Evolutionary conservation across 37 sponge, comb jelly and placozoan species (phyloP).

Genomic region (Beroe forskalii): DNA sequence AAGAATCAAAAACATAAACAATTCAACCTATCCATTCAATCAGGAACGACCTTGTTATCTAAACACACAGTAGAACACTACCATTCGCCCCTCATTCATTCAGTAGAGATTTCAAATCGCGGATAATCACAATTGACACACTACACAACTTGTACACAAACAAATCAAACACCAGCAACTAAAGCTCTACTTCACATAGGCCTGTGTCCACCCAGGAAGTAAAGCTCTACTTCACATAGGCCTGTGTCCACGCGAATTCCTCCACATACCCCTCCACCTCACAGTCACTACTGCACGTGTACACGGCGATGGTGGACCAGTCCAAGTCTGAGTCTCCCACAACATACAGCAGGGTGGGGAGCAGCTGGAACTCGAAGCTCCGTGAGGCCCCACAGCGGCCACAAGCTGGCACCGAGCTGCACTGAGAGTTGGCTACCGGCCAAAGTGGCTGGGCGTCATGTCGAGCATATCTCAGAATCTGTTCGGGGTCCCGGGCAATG

Average conservation of each 20-base stretch:
- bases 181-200: too few species aligned
- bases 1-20: too few species aligned
- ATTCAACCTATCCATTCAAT: too few species aligned
- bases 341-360: conserved; percentile 29
- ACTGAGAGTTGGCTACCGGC: conserved; percentile 1
- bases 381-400: neutral
- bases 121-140: too few species aligned
- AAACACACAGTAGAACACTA: too few species aligned
- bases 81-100: too few species aligned
- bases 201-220: too few species aligned
- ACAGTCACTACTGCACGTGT: conserved; percentile 23
- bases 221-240: too few species aligned
- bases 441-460: conserved; percentile 40
- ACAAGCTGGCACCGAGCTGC: neutral
- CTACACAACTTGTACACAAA: too few species aligned
- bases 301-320: conserved; percentile 45
- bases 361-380: conserved; percentile 42
- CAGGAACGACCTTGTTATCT: too few species aligned
- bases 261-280: conserved; percentile 51
- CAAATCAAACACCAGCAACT: too few species aligned
- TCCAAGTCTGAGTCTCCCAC: conserved; percentile 13
- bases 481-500: neutral
- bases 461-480: conserved; percentile 26
- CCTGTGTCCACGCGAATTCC: conserved; percentile 40
- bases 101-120: too few species aligned